A percentile compares a stretch with the other conserved stretches of the same genome.
Evolutionary conservation across 2,113 vertebrate species (phyloP).

Genomic region (Odobenus rosmarus): DNA sequence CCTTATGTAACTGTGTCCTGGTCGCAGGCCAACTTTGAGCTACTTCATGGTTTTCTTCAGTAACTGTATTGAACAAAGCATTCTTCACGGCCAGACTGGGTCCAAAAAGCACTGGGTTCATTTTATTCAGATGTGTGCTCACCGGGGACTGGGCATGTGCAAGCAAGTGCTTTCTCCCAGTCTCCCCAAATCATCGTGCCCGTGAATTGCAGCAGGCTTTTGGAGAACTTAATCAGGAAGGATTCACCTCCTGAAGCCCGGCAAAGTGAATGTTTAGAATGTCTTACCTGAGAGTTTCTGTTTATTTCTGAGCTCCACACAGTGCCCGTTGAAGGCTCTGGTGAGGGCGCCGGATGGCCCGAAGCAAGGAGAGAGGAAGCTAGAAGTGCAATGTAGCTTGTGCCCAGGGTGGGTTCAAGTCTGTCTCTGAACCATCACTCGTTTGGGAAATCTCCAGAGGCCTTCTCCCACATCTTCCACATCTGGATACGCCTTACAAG

Average conservation of each 20-base stretch:
- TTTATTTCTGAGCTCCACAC: background rate
- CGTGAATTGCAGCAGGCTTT: background rate
- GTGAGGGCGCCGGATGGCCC: background rate
- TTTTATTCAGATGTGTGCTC: background rate
- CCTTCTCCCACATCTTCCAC: background rate
- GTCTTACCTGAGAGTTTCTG: background rate
- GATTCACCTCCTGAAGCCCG: background rate
- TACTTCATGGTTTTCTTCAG: background rate
- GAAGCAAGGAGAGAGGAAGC: background rate
- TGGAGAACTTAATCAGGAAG: background rate
- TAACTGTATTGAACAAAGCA: background rate
- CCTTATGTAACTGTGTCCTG: background rate
- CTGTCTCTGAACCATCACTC: background rate
- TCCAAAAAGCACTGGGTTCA: background rate
- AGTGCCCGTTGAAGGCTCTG: background rate
- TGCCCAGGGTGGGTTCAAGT: background rate
- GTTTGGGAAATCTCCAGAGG: background rate
- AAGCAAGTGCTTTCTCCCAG: background rate
- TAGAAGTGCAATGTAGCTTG: rapidly evolving
- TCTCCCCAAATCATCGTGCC: background rate
- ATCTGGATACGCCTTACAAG: background rate
- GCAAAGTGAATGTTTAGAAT: background rate
- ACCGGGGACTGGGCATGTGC: background rate
- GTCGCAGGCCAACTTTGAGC: background rate
- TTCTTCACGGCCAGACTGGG: background rate